These are phyloP conservation scores for Cephus runcator DNA, from an alignment of 2,888 invertebrate species.

Conservation along the genomic window DNA sequence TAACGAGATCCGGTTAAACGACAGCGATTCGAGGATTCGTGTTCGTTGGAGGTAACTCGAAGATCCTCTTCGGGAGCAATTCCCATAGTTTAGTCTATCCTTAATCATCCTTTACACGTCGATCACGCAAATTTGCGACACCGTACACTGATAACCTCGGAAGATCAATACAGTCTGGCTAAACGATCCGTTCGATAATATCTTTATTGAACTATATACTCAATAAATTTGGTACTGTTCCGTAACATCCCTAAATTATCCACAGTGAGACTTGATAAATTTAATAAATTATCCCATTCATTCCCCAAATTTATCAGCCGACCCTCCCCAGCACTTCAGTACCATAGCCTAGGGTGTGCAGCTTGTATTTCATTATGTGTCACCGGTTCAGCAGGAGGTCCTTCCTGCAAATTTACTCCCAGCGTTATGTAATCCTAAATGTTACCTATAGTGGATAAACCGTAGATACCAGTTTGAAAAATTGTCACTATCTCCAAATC, in stretches of 20 bases:
- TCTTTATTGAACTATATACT: neutral
- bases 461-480: neutral
- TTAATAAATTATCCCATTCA: constrained; percentile 55
- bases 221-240: neutral
- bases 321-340: constrained; percentile 11
- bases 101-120: neutral
- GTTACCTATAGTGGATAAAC: neutral
- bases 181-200: neutral
- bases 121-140: neutral
- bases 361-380: constrained; percentile 46
- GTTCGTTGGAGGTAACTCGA: neutral
- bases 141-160: neutral
- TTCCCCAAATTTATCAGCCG: constrained; percentile 52
- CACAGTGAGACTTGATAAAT: constrained; percentile 44
- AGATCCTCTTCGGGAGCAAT: neutral
- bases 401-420: constrained; percentile 2
- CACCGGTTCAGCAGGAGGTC: constrained; percentile 20
- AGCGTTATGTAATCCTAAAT: neutral
- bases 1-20: constrained; percentile 56
- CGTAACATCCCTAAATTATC: neutral
- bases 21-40: constrained; percentile 19
- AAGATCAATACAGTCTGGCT: neutral
- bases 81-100: neutral
- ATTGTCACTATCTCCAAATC: neutral
- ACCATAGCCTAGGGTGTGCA: constrained; percentile 21